Conservation (phyloP, 2,113 vertebrate species). For the Hippocampus barbouri region DNA sequence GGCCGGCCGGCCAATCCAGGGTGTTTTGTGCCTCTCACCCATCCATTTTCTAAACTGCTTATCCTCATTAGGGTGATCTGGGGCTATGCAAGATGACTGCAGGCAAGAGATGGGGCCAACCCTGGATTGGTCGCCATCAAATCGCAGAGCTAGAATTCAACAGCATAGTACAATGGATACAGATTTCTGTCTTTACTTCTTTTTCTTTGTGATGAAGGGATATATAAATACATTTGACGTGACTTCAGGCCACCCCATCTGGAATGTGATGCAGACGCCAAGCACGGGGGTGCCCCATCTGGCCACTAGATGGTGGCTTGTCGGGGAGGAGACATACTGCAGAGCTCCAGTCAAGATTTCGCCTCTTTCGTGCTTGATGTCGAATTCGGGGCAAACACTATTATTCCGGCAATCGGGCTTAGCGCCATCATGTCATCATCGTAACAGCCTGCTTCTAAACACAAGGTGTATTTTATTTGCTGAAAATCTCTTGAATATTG, state of each 20-base stretch:
- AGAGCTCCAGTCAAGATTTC: neutral
- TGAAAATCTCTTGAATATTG: neutral
- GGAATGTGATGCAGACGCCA: neutral
- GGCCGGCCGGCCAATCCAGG: no score
- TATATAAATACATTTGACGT: no score
- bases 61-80: neutral
- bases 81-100: neutral
- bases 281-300: neutral
- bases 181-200: neutral
- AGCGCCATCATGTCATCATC: neutral
- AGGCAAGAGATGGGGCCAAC: neutral
- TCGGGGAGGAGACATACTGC: neutral
- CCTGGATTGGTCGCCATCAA: neutral
- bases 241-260: neutral
- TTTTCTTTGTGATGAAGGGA: no score
- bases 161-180: neutral
- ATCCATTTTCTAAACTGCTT: neutral
- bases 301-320: conserved; percentile 37
- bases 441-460: neutral
- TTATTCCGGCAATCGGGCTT: neutral
- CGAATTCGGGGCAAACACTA: neutral
- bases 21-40: no score
- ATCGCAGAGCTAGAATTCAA: neutral
- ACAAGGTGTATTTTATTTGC: neutral
- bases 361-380: neutral